Base-by-base conservation (phyloP, 1,140 invertebrate genomes). In the Paracyclopina nana region DNA sequence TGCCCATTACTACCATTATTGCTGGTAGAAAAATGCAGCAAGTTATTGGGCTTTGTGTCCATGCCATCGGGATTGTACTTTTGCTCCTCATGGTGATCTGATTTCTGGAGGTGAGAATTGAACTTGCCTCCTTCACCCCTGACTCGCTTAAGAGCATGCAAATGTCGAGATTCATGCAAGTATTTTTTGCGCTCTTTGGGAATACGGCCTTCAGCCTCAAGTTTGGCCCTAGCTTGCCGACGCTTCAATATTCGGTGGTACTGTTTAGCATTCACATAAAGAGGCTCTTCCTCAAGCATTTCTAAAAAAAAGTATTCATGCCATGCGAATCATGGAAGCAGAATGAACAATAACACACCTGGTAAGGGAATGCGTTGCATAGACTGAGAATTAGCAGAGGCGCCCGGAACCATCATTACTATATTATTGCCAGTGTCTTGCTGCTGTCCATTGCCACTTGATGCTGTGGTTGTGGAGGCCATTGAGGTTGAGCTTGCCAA, bases 261-360 rank as follows among this genome's bases (percentile, higher is more conserved):
- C 61, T 98, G 94, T 62, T 92, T 91, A n/a, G 90, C 90, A 71
- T 97, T 98, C 0, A 98, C 92, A 66, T 96, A 98, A 5, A 96
- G 64, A 1, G 88, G 85, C 60, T 94, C 86, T 62, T 92, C 86
- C 65, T 88, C 82, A n/a, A 86, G 69, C 50, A 85, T 69, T 63
- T 82, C 82, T 1, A 76, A 72, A n/a, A n/a, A n/a, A n/a, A n/a
- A n/a, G n/a, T n/a, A n/a, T n/a, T n/a, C n/a, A n/a, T n/a, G n/a
- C n/a, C n/a, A n/a, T n/a, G n/a, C n/a, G n/a, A n/a, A n/a, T n/a
- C n/a, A n/a, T n/a, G n/a, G n/a, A n/a, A n/a, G n/a, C n/a, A n/a
- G n/a, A n/a, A n/a, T n/a, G n/a, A n/a, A n/a, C n/a, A n/a, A n/a
- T n/a, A n/a, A 45, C 18, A 18, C 2, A 55, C 56, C 67, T 42